phyloP scores from a whole-genome alignment of 1,140 invertebrate species.

The Diabrotica undecimpunctata region DNA sequence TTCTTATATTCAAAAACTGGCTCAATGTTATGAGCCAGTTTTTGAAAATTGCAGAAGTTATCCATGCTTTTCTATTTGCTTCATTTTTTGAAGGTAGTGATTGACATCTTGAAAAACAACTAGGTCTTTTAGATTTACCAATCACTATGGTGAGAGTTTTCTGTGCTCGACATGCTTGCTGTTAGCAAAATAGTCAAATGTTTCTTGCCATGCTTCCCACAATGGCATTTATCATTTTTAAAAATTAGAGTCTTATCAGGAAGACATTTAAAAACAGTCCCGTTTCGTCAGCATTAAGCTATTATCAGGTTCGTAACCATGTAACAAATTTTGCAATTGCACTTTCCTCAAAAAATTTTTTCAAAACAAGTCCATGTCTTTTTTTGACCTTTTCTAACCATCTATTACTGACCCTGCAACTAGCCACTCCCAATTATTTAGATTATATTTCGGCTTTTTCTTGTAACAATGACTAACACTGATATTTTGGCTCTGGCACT shows the following conservation, averaged over 20 bases:
- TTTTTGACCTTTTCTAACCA: slow-evolving; percentile 31
- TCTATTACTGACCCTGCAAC: slow-evolving; percentile 19
- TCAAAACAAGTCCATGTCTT: slow-evolving; percentile 22
- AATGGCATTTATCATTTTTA: slow-evolving; percentile 39
- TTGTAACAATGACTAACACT: slow-evolving; percentile 25
- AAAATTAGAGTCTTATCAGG: slow-evolving; percentile 40
- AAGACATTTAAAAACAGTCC: slow-evolving; percentile 46
- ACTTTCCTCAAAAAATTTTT: slow-evolving; percentile 21
- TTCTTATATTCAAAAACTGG: no score
- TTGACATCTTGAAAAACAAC: slow-evolving; percentile 47
- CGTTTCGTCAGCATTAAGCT: slow-evolving; percentile 50
- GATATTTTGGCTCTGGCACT: slow-evolving; percentile 13
- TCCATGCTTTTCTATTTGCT: slow-evolving; percentile 48
- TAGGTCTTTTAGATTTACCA: slow-evolving; percentile 49
- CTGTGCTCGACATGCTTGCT: slow-evolving; percentile 47
- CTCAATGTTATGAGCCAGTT: slow-evolving; percentile 6
- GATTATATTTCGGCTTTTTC: slow-evolving; percentile 22
- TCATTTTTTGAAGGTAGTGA: slow-evolving; percentile 39
- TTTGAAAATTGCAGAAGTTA: slow-evolving; percentile 39
- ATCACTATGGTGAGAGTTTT: slow-evolving; percentile 51
- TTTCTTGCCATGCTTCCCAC: slow-evolving; percentile 46
- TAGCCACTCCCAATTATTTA: slow-evolving; percentile 4
- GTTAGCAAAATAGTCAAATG: slow-evolving; percentile 47
- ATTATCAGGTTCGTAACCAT: slow-evolving; percentile 32
- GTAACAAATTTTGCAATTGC: slow-evolving; percentile 25